Conservation (phyloP, 2,113 vertebrate genomes). For the Lepus americanus region DNA sequence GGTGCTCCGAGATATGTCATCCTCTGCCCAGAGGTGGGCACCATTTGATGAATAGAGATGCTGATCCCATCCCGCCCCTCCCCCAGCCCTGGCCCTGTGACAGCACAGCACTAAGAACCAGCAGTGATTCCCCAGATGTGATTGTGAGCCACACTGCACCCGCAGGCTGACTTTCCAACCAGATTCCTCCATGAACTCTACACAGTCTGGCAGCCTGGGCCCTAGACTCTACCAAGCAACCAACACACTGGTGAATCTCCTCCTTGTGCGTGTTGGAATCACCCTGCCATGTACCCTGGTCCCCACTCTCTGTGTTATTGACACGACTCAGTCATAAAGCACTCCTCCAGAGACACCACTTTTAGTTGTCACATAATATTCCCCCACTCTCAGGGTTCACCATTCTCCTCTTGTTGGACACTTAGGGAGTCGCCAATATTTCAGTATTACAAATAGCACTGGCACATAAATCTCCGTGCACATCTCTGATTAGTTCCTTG, state of each 20-base stretch:
- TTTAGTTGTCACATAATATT: conserved; percentile 79
- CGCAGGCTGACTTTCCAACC: neutral
- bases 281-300: neutral
- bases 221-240: neutral
- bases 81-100: neutral
- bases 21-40: neutral
- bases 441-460: conserved; percentile 25
- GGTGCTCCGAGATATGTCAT: neutral
- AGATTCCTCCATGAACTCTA: neutral
- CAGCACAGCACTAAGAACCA: neutral
- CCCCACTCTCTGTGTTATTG: neutral
- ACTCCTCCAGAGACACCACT: conserved; percentile 31
- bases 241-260: neutral
- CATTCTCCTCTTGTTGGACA: neutral
- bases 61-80: neutral
- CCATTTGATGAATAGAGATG: neutral
- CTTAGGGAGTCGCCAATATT: neutral
- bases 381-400: conserved; percentile 14
- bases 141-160: neutral
- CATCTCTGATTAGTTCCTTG: conserved; percentile 55
- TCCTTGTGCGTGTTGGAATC: neutral
- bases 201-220: neutral
- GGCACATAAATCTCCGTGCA: conserved; percentile 20
- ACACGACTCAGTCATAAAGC: neutral
- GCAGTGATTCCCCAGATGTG: neutral